Evolutionary conservation across 1,140 invertebrate genomes (phyloP).

Genomic region (Pogonomyrmex californicus): DNA sequence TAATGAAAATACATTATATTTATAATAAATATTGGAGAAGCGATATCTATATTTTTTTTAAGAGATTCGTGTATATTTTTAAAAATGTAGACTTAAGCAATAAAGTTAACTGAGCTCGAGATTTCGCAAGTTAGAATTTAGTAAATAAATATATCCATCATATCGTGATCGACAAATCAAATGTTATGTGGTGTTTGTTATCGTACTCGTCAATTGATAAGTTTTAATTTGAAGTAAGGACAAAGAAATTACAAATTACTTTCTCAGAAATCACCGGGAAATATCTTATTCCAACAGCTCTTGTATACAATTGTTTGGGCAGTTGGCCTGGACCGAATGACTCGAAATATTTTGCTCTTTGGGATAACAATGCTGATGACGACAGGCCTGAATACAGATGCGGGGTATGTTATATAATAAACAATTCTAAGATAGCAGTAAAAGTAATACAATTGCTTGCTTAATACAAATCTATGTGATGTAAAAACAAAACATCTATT

Average conservation of each 20-base stretch:
- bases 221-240: neutral
- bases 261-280: neutral
- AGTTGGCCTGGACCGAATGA: conserved; percentile 88
- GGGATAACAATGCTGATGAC: conserved; percentile 87
- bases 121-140: conserved; percentile 2
- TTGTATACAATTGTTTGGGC: conserved; percentile 90
- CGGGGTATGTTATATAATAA: conserved; percentile 87
- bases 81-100: neutral
- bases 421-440: neutral
- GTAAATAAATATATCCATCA: neutral
- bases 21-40: neutral
- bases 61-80: neutral
- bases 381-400: conserved; percentile 89
- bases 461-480: neutral
- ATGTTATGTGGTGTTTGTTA: neutral
- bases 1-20: neutral
- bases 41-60: neutral
- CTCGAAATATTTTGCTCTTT: conserved; percentile 89
- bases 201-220: neutral
- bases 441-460: neutral
- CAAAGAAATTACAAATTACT: neutral
- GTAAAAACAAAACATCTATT: neutral
- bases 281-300: conserved; percentile 84
- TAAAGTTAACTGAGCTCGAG: neutral
- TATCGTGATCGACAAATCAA: neutral